These are phyloP conservation scores for Oncopeltus fasciatus DNA, from an alignment of 1,140 invertebrate genomes.

Conservation along the genomic window DNA sequence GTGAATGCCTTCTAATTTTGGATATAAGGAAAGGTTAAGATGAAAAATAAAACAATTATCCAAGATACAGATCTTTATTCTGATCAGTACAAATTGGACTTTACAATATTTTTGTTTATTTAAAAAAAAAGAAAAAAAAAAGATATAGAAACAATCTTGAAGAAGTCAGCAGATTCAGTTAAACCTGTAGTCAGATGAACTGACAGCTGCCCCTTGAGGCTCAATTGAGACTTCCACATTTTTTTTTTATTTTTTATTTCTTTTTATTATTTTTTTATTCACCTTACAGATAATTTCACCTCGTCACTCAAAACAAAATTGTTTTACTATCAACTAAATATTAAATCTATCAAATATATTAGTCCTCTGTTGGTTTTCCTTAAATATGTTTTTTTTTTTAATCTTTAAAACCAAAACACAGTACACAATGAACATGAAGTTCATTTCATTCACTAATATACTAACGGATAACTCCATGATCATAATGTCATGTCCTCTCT, in stretches of 20 bases:
- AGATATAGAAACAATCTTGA: constrained; percentile 12
- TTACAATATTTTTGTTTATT: constrained; percentile 8
- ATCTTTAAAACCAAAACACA: constrained; percentile 6
- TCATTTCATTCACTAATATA: constrained; percentile 9
- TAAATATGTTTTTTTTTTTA: neutral
- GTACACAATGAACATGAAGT: neutral
- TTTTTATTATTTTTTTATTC: neutral
- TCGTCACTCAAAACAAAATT: constrained; percentile 3
- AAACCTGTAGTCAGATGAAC: neutral
- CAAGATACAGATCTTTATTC: constrained; percentile 21
- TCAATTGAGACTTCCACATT: too few species aligned
- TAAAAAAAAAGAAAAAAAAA: constrained; percentile 14
- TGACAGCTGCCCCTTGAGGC: neutral
- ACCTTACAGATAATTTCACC: neutral
- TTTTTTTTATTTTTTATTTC: too few species aligned
- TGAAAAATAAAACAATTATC: constrained; percentile 11
- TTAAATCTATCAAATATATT: constrained; percentile 11
- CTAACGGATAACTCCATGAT: neutral
- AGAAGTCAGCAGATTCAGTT: neutral
- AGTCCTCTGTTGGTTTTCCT: constrained; percentile 7
- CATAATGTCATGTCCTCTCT: constrained; percentile 10
- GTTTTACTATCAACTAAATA: constrained; percentile 10
- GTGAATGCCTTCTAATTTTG: too few species aligned
- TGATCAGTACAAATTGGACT: constrained; percentile 19
- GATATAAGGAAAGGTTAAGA: neutral